phyloP scores from a whole-genome alignment of 2,113 vertebrate genomes.

The Capra hircus region DNA sequence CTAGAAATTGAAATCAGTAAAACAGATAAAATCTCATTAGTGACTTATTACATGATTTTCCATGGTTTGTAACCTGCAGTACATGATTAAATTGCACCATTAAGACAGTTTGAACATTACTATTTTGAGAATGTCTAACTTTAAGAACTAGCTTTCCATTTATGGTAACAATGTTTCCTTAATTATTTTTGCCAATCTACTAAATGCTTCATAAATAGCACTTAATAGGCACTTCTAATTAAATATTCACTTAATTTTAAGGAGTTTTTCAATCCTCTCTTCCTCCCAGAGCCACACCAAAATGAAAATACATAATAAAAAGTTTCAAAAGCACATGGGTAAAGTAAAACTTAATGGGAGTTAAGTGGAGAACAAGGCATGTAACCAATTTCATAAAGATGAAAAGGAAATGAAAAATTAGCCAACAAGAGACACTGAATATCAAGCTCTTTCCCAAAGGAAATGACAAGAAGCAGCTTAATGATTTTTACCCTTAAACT shows the following conservation, averaged over 20 bases:
- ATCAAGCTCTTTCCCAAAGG: background rate
- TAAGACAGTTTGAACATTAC: background rate
- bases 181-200: background rate
- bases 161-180: background rate
- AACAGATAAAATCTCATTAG: constrained; percentile 53
- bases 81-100: constrained; percentile 47
- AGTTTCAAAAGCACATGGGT: background rate
- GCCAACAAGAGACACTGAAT: background rate
- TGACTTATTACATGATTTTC: constrained; percentile 38
- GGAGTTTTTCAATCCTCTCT: background rate
- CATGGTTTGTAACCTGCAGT: constrained; percentile 43
- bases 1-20: constrained; percentile 39
- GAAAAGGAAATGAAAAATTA: background rate
- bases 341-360: background rate
- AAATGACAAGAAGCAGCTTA: background rate
- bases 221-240: background rate
- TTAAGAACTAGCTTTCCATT: constrained; percentile 21
- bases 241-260: background rate
- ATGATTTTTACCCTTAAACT: background rate
- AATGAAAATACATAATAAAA: background rate
- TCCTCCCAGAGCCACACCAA: background rate
- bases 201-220: background rate
- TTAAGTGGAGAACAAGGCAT: background rate
- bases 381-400: background rate
- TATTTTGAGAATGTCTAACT: background rate